Base-by-base conservation (phyloP, 2,113 vertebrate genomes). In the Athene cunicularia region DNA sequence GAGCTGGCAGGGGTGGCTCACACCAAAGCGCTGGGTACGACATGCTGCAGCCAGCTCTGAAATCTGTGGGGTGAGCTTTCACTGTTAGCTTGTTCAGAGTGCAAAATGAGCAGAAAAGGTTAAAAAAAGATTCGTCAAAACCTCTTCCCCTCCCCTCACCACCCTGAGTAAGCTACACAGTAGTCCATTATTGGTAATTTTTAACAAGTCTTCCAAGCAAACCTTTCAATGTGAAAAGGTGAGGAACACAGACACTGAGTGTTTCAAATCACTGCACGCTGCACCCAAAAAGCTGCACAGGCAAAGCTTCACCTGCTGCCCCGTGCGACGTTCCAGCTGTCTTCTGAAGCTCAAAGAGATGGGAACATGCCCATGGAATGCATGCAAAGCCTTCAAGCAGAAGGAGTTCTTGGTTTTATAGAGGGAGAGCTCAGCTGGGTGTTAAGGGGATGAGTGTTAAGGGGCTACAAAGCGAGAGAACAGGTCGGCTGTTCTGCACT, bases 401-500 rank as follows among this genome's bases (percentile, higher is more conserved):
- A 8, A 39, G 23, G 41, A 64, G 49, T 23, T 74, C 74, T 30
- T 2, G 12, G 50, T 41, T 60, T 49, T 52, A 27, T 27, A 71
- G 52, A 30, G 62, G 62, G 55, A 21, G 14, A 55, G 87, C 82
- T 72, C 72, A 43, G 41, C 26, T 24, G 35, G 21, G 14, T 0
- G 2, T 28, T 2, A 24, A 3, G n/a, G 32, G 63, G 28, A 14
- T 5, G 64, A 50, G 41, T 3, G 19, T 39, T 47, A 49, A n/a
- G n/a, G n/a, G n/a, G n/a, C n/a, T 52, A 28, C 43, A 23, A 30
- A 63, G 79, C 39, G 15, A 17, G 14, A 70, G 67, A n/a, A 32
- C 10, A 17, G 55, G 6, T 0, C 0, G 5, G 76, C 16, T 30
- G 22, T 3, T 30, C 41, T 15, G 81, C 19, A 26, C 1, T 8